Percentiles rank a stretch among this genome's conserved stretches.
Evolutionary conservation across 2,113 vertebrate species (phyloP).

Genomic region (Anhinga anhinga): DNA sequence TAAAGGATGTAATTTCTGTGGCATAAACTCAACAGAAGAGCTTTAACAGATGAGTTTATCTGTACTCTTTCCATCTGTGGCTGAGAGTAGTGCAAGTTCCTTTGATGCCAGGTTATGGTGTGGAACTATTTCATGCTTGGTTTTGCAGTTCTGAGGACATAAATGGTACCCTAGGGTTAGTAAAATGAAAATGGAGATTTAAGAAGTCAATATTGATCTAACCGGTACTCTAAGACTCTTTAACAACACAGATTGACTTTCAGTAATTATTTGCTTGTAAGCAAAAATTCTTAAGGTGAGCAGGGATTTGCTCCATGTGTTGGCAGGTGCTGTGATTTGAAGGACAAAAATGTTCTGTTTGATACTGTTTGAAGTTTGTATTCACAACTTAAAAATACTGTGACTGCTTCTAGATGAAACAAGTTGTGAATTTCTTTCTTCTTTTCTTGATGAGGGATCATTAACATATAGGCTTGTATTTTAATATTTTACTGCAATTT

Average conservation of each 20-base stretch:
- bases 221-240: background rate
- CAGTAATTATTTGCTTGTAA: conserved; percentile 27
- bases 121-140: background rate
- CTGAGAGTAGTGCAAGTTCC: background rate
- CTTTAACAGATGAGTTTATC: background rate
- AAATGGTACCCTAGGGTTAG: background rate
- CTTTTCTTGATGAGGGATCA: background rate
- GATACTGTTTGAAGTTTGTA: background rate
- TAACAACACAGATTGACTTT: conserved; percentile 33
- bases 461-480: background rate
- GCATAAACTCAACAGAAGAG: background rate
- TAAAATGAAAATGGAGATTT: conserved; percentile 3
- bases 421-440: background rate
- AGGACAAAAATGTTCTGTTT: background rate
- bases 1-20: background rate
- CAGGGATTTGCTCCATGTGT: background rate
- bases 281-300: conserved; percentile 27
- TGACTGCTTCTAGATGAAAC: background rate
- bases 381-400: background rate
- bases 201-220: conserved; percentile 15
- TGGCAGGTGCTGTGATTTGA: background rate
- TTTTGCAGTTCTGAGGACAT: background rate
- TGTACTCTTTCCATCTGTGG: background rate
- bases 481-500: background rate
- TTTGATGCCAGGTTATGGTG: background rate